phyloP scores from a whole-genome alignment of 2,113 vertebrate genomes.

The Embiotoca jacksoni region DNA sequence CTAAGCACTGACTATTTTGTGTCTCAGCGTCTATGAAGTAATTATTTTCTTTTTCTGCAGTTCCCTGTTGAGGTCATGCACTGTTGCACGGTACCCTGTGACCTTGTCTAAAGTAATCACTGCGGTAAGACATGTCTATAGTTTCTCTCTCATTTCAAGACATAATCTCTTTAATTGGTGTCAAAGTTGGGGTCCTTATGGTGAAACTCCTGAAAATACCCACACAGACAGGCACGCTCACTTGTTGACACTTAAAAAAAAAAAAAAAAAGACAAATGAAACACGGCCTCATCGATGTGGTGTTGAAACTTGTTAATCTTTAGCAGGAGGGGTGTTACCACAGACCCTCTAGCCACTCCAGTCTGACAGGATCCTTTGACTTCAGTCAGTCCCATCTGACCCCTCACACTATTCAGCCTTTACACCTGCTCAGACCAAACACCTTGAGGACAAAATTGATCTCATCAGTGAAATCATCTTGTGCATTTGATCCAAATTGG shows the following conservation, averaged over 20 bases:
- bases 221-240: slow-evolving; percentile 89
- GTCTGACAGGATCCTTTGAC: slow-evolving; percentile 78
- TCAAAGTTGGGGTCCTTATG: slow-evolving; percentile 88
- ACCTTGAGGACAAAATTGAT: slow-evolving; percentile 29
- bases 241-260: slow-evolving; percentile 84
- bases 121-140: slow-evolving; percentile 85
- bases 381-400: slow-evolving; percentile 65
- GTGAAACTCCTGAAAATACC: slow-evolving; percentile 91
- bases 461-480: slow-evolving; percentile 20
- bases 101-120: slow-evolving; percentile 94
- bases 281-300: slow-evolving; percentile 83
- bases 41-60: slow-evolving; percentile 48
- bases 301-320: slow-evolving; percentile 87
- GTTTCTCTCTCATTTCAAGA: slow-evolving; percentile 92
- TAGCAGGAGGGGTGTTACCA: slow-evolving; percentile 81
- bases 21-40: slow-evolving; percentile 9
- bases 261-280: slow-evolving; percentile 84
- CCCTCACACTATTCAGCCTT: slow-evolving; percentile 53
- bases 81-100: slow-evolving; percentile 85
- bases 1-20: background rate
- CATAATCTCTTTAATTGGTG: slow-evolving; percentile 99
- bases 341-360: slow-evolving; percentile 85
- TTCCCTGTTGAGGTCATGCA: slow-evolving; percentile 84
- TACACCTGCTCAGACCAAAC: slow-evolving; percentile 58
- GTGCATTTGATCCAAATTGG: slow-evolving; percentile 6